These are phyloP conservation scores for Limnephilus lunatus DNA, from an alignment of 2,888 invertebrate genomes.

Conservation along the genomic window DNA sequence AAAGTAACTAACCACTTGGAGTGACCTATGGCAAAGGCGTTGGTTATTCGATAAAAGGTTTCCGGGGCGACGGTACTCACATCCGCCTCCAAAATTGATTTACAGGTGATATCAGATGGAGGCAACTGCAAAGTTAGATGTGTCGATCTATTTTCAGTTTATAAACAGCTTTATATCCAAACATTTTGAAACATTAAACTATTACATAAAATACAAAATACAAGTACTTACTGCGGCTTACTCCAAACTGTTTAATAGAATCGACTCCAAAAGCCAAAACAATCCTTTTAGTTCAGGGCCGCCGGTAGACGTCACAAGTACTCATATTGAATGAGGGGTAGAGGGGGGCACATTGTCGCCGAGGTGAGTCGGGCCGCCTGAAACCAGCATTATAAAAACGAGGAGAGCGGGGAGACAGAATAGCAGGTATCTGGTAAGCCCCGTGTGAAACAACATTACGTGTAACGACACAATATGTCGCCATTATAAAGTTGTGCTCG, in stretches of 20 bases:
- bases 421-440: conserved; percentile 18
- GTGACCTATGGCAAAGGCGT: too few species aligned
- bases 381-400: conserved; percentile 33
- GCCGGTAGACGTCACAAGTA: not conserved
- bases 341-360: not conserved
- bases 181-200: not conserved
- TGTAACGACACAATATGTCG: conserved; percentile 46
- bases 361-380: conserved; percentile 16
- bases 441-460: conserved; percentile 32
- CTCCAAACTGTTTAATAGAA: not conserved
- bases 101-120: too few species aligned
- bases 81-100: too few species aligned
- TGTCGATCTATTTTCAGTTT: too few species aligned
- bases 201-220: not conserved
- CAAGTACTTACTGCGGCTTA: not conserved
- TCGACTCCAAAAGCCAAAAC: not conserved
- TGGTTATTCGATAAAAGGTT: too few species aligned
- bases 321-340: not conserved
- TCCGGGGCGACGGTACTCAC: too few species aligned
- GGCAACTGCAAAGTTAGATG: too few species aligned
- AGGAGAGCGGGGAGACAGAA: not conserved
- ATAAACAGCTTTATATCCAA: not conserved
- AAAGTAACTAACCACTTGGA: too few species aligned
- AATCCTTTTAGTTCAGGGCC: not conserved
- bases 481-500: conserved; percentile 25